These are phyloP conservation scores for Coreius guichenoti DNA, from an alignment of 2,797 vertebrate species.

Conservation along the genomic window DNA sequence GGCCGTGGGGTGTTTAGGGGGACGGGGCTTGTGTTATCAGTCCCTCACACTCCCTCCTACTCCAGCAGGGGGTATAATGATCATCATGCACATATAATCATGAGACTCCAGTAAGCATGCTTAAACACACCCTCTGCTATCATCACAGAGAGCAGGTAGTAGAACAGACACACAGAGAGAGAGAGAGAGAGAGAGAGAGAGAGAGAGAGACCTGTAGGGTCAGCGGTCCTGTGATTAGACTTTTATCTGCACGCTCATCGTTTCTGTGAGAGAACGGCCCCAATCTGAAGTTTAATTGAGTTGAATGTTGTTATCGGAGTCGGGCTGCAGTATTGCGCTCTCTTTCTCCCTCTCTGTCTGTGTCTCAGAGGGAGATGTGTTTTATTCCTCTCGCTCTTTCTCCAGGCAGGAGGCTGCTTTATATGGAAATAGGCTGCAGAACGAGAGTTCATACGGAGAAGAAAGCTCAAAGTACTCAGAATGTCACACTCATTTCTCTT, in stretches of 20 bases:
- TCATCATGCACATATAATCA: slow-evolving; percentile 13
- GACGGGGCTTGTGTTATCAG: slow-evolving; percentile 22
- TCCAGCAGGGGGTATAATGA: slow-evolving; percentile 44
- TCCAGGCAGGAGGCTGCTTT: slow-evolving; percentile 44
- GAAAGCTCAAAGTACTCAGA: slow-evolving; percentile 37
- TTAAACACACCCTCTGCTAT: slow-evolving; percentile 9
- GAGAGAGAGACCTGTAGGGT: slow-evolving; percentile 15
- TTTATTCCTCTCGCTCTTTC: slow-evolving; percentile 8
- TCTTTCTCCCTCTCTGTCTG: slow-evolving; percentile 4
- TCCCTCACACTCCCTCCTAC: slow-evolving; percentile 26
- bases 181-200: not conserved
- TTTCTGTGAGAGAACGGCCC: slow-evolving; percentile 21
- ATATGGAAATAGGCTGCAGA: slow-evolving; percentile 46
- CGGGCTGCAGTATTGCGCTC: slow-evolving; percentile 6
- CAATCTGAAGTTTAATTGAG: slow-evolving; percentile 44
- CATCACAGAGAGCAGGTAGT: slow-evolving; percentile 38
- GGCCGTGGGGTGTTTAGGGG: not conserved
- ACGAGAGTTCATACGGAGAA: slow-evolving; percentile 28
- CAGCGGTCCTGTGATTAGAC: slow-evolving; percentile 19
- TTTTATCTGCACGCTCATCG: slow-evolving; percentile 18
- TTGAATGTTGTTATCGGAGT: slow-evolving; percentile 39
- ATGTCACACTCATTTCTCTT: slow-evolving; percentile 44
- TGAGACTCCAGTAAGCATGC: slow-evolving; percentile 25
- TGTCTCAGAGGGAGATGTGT: slow-evolving; percentile 36
- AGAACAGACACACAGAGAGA: not conserved